phyloP scores from a whole-genome alignment of 2,888 invertebrate species.

The Lasioglossum zephyrum region DNA sequence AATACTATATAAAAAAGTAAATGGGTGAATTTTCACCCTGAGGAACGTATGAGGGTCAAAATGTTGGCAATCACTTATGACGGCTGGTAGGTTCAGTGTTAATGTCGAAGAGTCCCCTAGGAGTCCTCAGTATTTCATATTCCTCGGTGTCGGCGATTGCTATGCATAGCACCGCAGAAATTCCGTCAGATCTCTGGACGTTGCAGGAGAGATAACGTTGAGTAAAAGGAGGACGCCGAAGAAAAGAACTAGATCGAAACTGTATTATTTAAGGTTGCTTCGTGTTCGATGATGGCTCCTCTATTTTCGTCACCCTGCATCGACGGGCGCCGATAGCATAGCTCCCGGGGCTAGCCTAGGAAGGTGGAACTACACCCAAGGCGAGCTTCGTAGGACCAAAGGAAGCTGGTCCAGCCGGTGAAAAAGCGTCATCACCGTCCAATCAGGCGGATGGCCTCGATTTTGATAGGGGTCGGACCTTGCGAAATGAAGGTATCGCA shows the following conservation, averaged over 20 bases:
- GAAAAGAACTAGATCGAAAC: slow-evolving; percentile 16
- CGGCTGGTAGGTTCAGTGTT: too few relatives aligned
- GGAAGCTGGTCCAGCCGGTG: background rate
- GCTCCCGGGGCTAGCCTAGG: slow-evolving; percentile 7
- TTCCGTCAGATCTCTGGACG: background rate
- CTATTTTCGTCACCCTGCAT: slow-evolving; percentile 5
- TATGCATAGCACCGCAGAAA: background rate
- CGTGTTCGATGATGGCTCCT: background rate
- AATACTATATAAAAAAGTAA: too few relatives aligned
- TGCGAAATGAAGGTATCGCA: background rate
- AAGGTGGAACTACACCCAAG: background rate
- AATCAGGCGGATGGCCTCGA: slow-evolving; percentile 38
- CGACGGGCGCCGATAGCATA: background rate
- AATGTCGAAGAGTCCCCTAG: too few relatives aligned
- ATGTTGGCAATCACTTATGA: too few relatives aligned
- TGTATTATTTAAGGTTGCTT: slow-evolving; percentile 12
- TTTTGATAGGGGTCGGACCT: slow-evolving; percentile 20
- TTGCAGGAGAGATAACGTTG: background rate
- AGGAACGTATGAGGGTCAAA: too few relatives aligned
- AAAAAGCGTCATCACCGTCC: background rate
- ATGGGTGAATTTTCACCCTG: too few relatives aligned
- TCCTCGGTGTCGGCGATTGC: background rate
- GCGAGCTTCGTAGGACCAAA: background rate
- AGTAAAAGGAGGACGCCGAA: background rate
- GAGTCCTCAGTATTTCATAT: background rate